phyloP scores from a whole-genome alignment of 2,113 vertebrate species.

The Mormyrus lacerda region DNA sequence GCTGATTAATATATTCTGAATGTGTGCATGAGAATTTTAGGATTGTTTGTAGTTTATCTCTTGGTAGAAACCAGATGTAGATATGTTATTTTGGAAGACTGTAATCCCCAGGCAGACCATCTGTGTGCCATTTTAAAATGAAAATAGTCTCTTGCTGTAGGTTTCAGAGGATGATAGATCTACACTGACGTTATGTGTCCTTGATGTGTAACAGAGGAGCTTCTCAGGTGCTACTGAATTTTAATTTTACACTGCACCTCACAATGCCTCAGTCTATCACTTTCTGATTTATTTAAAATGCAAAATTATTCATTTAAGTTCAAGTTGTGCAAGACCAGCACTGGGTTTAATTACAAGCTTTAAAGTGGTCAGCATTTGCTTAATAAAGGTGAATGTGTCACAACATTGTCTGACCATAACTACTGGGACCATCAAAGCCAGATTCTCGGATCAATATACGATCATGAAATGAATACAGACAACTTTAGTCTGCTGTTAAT shows the following conservation, averaged over 20 bases:
- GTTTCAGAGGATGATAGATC: background rate
- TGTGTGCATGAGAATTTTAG: slow-evolving; percentile 21
- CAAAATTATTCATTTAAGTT: background rate
- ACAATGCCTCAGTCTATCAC: background rate
- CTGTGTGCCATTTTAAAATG: slow-evolving; percentile 21
- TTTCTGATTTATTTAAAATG: background rate
- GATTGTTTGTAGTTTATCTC: slow-evolving; percentile 25
- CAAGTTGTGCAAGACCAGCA: background rate
- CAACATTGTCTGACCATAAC: background rate
- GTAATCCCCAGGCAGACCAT: slow-evolving; percentile 30
- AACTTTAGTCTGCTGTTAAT: background rate
- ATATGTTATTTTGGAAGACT: slow-evolving; percentile 29
- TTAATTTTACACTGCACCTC: background rate
- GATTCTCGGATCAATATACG: background rate
- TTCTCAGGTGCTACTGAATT: background rate
- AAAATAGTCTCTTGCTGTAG: slow-evolving; percentile 12
- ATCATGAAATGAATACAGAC: background rate
- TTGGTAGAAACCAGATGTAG: slow-evolving; percentile 35
- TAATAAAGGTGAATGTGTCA: background rate
- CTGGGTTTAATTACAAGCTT: background rate
- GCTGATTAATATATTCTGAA: slow-evolving; percentile 28
- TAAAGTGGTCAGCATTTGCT: background rate
- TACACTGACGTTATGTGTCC: slow-evolving; percentile 7
- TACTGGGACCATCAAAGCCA: background rate
- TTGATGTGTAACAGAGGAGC: slow-evolving; percentile 21